Base-by-base conservation (phyloP, 2,113 vertebrate genomes). In the Catharus fuscescens region DNA sequence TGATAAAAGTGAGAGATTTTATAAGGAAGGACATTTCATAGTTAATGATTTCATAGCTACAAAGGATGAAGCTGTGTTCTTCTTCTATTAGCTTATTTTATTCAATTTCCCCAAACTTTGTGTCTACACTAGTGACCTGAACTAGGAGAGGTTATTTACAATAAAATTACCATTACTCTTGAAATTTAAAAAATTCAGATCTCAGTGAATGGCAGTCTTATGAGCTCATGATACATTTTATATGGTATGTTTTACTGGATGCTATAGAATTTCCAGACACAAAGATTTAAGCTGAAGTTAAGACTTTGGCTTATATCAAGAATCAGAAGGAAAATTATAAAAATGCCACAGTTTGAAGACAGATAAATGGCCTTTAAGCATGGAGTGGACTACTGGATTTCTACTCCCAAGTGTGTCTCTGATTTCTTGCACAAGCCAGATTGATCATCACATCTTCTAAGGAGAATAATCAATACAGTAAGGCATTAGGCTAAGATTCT, bases 131-230 rank as follows among this genome's bases (percentile, higher is more conserved):
- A 98, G 96, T 98, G 98, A 98, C 98, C 98, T 98, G 98, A 98
- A 98, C 98, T 98, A 98, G 98, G 97, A 98, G 96, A 98, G 98
- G 98, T 98, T 98, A 98, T 96, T 90, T 94, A 97, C 97, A 98
- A 99, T 98, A 96, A 97, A 98, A 98, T 99, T 98, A 98, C 96
- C 93, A 96, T 95, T 97, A 97, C 95, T 97, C 88, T 96, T 98
- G 60, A 95, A 98, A 98, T 98, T 98, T 98, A 96, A 98, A 98
- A 98, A 98, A 98, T 98, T 98, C 96, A 97, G 95, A 98, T 98
- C 97, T 80, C 92, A 92, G 83, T 92, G 97, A 96, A 97, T 97
- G 90, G 92, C 94, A 97, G 45, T 73, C 62, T 94, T 91, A 85
- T 78, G 77, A 77, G 87, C 74, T 92, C 64, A 95, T 78, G 72